A percentile compares a stretch with the other conserved stretches of the same genome.
Evolutionary conservation across 2,113 vertebrate genomes (phyloP).

Genomic region (Alces alces): DNA sequence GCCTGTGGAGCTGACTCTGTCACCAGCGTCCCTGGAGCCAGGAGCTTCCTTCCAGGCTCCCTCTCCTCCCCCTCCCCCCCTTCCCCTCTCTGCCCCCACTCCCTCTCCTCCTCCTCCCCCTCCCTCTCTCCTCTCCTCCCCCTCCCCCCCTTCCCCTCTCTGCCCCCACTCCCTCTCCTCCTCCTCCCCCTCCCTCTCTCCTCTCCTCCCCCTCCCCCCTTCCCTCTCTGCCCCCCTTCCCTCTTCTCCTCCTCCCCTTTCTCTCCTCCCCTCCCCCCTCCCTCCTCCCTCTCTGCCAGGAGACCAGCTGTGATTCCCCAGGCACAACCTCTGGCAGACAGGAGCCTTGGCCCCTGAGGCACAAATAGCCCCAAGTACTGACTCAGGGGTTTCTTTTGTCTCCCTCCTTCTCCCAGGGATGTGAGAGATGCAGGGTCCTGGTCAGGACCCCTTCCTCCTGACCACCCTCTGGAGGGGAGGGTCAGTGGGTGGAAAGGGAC

Average conservation of each 20-base stretch:
- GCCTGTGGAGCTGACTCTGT: background rate
- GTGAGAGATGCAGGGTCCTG: background rate
- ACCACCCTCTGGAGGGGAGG: background rate
- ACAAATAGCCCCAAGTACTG: background rate
- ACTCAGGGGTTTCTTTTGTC: background rate
- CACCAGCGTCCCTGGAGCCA: background rate
- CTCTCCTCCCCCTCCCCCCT: too few species aligned
- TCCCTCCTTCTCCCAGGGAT: background rate
- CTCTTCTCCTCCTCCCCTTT: rapidly evolving
- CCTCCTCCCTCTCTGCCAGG: background rate
- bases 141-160: background rate
- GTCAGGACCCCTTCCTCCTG: background rate
- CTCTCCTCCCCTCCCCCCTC: rapidly evolving
- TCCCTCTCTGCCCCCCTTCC: background rate
- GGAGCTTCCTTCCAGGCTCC: too few species aligned
- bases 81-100: background rate
- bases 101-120: rapidly evolving
- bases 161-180: rapidly evolving
- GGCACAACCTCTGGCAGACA: background rate
- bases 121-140: rapidly evolving
- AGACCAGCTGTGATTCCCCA: background rate
- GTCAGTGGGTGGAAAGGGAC: background rate
- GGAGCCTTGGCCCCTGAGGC: background rate
- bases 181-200: rapidly evolving
- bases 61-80: too few species aligned